Evolutionary conservation across 1,140 invertebrate species (phyloP).

Genomic region (Trichogramma pretiosum): DNA sequence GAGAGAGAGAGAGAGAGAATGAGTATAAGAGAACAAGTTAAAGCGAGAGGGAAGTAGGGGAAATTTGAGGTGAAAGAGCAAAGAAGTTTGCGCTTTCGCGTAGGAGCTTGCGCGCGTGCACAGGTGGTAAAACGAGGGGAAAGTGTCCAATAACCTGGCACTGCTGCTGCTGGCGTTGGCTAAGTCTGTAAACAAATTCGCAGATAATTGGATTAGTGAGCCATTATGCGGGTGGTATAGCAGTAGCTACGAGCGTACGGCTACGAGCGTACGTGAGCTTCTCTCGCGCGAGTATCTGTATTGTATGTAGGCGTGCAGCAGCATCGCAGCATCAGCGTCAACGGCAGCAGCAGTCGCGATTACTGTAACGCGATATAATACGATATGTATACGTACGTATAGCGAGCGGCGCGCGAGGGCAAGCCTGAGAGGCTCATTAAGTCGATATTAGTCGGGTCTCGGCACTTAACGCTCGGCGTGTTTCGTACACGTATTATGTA

Average conservation of each 20-base stretch:
- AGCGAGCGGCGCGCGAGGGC: no score
- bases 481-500: background rate
- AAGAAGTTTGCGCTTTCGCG: no score
- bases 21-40: background rate
- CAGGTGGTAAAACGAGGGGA: no score
- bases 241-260: no score
- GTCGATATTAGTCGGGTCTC: constrained; percentile 23
- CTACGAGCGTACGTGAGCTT: no score
- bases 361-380: constrained; percentile 24
- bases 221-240: no score
- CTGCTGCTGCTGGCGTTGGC: constrained; percentile 9
- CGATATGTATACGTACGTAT: no score
- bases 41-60: background rate
- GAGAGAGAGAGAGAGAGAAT: background rate
- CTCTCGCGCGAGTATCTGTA: no score
- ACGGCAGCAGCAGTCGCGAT: constrained; percentile 15
- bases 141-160: no score
- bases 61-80: no score
- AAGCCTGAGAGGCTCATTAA: constrained; percentile 18
- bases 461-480: constrained; percentile 12
- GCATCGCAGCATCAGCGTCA: constrained; percentile 17
- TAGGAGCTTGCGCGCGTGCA: no score
- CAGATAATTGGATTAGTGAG: constrained; percentile 25
- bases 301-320: no score
- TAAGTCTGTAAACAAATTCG: constrained; percentile 26